Percentiles rank a stretch among this genome's conserved stretches.
These are phyloP conservation scores for Gallinago media DNA, from an alignment of 2,113 vertebrate genomes.

Conservation along the genomic window DNA sequence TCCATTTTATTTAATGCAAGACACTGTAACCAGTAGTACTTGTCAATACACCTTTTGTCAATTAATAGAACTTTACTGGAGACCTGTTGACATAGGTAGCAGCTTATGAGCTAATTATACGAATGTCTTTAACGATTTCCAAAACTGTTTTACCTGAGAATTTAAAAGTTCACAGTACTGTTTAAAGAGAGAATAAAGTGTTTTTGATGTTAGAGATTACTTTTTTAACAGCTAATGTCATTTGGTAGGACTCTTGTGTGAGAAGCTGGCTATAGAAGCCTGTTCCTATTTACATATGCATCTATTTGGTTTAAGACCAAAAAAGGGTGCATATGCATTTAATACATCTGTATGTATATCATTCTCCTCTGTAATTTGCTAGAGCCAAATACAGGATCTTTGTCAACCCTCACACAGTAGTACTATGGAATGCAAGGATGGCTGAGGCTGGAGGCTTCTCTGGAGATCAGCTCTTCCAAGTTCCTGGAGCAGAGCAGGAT, in stretches of 20 bases:
- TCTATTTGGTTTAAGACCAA: neutral
- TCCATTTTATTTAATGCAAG: neutral
- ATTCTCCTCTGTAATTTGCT: neutral
- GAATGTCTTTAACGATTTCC: neutral
- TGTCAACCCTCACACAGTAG: neutral
- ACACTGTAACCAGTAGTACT: neutral
- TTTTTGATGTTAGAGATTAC: neutral
- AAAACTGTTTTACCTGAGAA: neutral
- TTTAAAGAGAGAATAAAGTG: neutral
- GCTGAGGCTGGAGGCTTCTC: neutral
- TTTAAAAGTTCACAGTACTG: neutral
- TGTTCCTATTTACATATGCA: neutral
- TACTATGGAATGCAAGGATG: neutral
- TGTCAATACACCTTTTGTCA: neutral
- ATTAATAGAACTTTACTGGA: neutral
- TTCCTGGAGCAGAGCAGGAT: neutral
- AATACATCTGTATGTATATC: rapidly evolving
- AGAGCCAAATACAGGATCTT: neutral
- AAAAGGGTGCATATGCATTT: neutral
- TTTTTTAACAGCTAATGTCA: neutral
- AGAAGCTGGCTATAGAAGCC: neutral
- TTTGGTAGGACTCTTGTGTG: neutral
- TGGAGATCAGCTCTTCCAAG: neutral
- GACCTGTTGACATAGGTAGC: neutral
- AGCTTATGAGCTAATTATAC: neutral